Evolutionary conservation across 2,113 vertebrate genomes (phyloP).

Genomic region (Alethe castanea): DNA sequence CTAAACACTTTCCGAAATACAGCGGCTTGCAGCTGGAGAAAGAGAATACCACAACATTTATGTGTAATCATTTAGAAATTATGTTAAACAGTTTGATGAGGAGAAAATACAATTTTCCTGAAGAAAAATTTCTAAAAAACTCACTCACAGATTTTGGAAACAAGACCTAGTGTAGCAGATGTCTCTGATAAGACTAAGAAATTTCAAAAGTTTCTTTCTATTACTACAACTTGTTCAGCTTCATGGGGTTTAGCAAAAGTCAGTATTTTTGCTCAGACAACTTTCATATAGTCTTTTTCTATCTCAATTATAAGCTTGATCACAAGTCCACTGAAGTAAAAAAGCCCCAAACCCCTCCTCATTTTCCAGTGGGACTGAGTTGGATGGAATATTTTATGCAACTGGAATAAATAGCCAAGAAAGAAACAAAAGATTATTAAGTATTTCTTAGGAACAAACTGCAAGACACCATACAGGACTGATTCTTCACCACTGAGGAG

Average conservation of each 20-base stretch:
- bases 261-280: neutral
- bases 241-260: neutral
- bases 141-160: neutral
- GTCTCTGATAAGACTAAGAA: neutral
- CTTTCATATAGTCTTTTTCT: neutral
- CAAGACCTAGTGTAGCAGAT: neutral
- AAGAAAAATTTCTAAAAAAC: neutral
- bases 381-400: neutral
- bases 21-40: constrained; percentile 26
- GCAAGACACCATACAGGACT: neutral
- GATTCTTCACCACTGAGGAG: neutral
- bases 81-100: constrained; percentile 5
- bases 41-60: neutral
- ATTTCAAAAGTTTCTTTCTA: neutral
- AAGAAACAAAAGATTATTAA: neutral
- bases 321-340: neutral
- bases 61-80: neutral
- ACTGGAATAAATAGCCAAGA: neutral
- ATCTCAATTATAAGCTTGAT: neutral
- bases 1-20: constrained; percentile 5
- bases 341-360: neutral
- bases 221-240: neutral
- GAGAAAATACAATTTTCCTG: neutral
- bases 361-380: neutral
- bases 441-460: neutral